Base-by-base conservation (phyloP, 2,888 invertebrate species). In the Drosophila meridiana region DNA sequence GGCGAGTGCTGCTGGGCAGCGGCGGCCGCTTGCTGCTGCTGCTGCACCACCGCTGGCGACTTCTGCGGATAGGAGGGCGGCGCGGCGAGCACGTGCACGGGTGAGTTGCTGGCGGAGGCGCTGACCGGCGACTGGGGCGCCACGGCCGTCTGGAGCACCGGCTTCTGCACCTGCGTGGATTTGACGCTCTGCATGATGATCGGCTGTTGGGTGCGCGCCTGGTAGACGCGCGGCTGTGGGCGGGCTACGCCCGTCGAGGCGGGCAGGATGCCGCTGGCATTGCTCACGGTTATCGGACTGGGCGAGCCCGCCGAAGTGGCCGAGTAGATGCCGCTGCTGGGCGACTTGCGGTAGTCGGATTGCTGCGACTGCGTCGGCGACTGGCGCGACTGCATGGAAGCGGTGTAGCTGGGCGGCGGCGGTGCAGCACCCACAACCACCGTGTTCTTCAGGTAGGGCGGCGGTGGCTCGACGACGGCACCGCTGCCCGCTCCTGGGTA, bases 121-220 rank as follows among this genome's bases (percentile, higher is more conserved):
- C 95, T 94, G 63, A 95, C 95, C 3, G 97, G 97, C 14, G 97
- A 95, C 34, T 96, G 96, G 1, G 98, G 98, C n/a, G 97, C 98
- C 57, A 98, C 97, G 11, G 99, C 99, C 20, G 98, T 99, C 93
- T 99, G 99, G 77, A 98, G 94, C 36, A 98, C 96, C 0, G 99
- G 99, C 92, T 98, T 99, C 91, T 98, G 98, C 45, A 98, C 98
- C 93, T 98, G 98, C 26, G 98, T 98, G 94, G 98, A 98, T 93
- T 98, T 98, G 26, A 99, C 99, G 38, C 98, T 97, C 92, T 98
- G 98, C 98, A 98, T 99, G 76, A 99, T 98, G 79, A 99, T 97
- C 8, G 98, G 98, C 57, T 98, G 97, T 90, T 98, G 98, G 28
- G 98, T 96, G 90, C 96, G 97, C 45, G 97, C 96, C 92, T 98